Evolutionary conservation across 1,140 invertebrate species (phyloP).

Genomic region (Triops longicaudatus): DNA sequence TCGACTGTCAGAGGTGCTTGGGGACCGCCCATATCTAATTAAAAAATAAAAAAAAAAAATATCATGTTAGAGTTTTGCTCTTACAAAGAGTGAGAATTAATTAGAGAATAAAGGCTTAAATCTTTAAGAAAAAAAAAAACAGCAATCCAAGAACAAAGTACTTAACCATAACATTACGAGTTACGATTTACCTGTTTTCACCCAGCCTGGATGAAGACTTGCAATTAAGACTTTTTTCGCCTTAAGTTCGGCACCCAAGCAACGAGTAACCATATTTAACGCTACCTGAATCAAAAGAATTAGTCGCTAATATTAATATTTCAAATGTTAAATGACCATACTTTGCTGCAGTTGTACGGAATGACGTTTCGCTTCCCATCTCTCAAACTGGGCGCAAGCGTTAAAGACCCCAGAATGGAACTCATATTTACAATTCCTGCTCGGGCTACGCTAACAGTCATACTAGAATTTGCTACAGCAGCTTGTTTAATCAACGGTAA

Average conservation of each 20-base stretch:
- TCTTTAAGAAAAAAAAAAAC: background rate
- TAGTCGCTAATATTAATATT: background rate
- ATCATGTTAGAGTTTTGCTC: background rate
- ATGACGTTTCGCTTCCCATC: slow-evolving; percentile 20
- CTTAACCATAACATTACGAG: no score
- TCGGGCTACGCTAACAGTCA: background rate
- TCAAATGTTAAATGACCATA: background rate
- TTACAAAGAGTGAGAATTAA: background rate
- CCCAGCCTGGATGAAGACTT: slow-evolving; percentile 70
- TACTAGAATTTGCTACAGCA: slow-evolving; percentile 41
- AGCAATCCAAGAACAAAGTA: no score
- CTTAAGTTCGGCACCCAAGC: slow-evolving; percentile 64
- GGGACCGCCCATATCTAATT: slow-evolving; percentile 32
- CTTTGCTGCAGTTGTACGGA: slow-evolving; percentile 27
- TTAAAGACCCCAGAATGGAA: slow-evolving; percentile 59
- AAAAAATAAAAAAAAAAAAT: background rate
- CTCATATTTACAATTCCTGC: slow-evolving; percentile 75
- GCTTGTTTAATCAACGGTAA: slow-evolving; percentile 56
- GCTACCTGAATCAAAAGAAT: slow-evolving; percentile 55
- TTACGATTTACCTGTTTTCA: slow-evolving; percentile 68
- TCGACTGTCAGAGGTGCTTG: slow-evolving; percentile 63
- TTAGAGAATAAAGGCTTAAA: background rate
- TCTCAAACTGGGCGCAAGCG: slow-evolving; percentile 44
- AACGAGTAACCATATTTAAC: slow-evolving; percentile 76
- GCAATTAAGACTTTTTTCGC: slow-evolving; percentile 56